Conservation (phyloP, 2,113 vertebrate genomes). For the Penelope pileata region DNA sequence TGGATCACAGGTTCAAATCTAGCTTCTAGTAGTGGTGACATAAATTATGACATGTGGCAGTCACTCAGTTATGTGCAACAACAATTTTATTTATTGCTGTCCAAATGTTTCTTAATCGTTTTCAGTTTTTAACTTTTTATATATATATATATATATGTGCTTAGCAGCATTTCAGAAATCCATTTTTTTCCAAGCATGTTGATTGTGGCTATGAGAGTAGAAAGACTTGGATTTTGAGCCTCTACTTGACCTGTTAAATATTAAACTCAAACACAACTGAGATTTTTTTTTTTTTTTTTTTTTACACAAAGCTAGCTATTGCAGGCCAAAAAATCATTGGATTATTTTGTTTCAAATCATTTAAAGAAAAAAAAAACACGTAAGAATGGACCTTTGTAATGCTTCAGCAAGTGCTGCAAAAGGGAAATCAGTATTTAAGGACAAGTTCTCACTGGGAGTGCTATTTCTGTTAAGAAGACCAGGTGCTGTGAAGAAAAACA, state of each 20-base stretch:
- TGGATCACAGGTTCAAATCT: neutral
- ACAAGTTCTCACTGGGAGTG: neutral
- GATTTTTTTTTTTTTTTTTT: neutral
- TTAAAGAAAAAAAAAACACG: neutral
- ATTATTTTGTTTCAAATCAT: neutral
- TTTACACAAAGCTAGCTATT: neutral
- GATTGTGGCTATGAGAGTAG: neutral
- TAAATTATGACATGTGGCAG: neutral
- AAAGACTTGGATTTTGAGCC: neutral
- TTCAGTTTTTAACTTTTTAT: neutral
- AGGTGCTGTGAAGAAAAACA: neutral
- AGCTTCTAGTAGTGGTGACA: neutral
- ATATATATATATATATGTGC: neutral
- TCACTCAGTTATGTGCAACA: neutral
- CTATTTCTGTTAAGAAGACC: neutral
- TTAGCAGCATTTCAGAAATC: neutral
- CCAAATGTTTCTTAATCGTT: neutral
- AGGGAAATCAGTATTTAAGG: neutral
- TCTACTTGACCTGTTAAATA: conserved; percentile 41
- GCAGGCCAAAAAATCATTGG: neutral
- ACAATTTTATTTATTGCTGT: neutral
- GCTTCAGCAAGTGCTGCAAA: neutral
- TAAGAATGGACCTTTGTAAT: neutral
- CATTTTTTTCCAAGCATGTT: neutral
- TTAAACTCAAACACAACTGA: conserved; percentile 40